Percentiles rank a stretch among this genome's conserved stretches.
Conservation (phyloP, 2,113 vertebrate genomes). For the Sarotherodon lohbergeri region DNA sequence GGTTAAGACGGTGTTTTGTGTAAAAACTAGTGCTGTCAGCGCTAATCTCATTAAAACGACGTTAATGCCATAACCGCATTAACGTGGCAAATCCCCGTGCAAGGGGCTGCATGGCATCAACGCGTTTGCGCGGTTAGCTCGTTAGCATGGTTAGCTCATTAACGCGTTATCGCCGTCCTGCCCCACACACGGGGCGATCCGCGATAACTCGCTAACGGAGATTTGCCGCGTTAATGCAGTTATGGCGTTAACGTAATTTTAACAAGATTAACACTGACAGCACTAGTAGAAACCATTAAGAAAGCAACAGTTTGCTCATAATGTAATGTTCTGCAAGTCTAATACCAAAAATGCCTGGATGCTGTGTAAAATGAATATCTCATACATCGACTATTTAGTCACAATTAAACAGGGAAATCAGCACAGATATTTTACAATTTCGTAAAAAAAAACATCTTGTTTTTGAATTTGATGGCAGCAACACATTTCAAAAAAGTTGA, state of each 20-base stretch:
- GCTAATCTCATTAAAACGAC: neutral
- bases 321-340: neutral
- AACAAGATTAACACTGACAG: neutral
- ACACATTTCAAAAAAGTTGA: neutral
- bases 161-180: accelerated
- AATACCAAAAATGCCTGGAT: neutral
- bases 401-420: neutral
- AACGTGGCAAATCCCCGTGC: neutral
- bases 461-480: neutral
- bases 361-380: neutral
- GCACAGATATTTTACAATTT: neutral
- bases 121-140: too few relatives aligned
- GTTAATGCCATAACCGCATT: neutral
- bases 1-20: neutral
- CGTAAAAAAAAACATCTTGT: accelerated
- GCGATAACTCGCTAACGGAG: neutral
- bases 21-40: neutral
- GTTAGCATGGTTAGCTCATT: too few relatives aligned
- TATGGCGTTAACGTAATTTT: neutral
- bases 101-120: too few relatives aligned
- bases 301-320: neutral
- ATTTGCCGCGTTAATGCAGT: neutral
- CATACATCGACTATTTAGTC: neutral
- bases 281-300: neutral
- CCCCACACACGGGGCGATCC: neutral